Conservation (phyloP, 2,888 invertebrate species). For the Amaurobius ferox region DNA sequence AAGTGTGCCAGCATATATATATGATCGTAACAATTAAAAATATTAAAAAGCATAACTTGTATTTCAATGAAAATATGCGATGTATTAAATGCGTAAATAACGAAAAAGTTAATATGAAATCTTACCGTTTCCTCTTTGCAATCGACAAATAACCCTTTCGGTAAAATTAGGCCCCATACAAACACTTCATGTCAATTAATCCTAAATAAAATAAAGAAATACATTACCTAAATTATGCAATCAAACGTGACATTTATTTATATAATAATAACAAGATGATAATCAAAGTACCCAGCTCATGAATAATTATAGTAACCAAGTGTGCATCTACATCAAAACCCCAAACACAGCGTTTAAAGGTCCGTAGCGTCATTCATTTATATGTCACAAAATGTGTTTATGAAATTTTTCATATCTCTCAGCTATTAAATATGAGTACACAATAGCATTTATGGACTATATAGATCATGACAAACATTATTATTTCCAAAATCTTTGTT, state of each 20-base stretch:
- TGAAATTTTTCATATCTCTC: background rate
- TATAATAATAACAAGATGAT: background rate
- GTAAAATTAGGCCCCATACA: slow-evolving; percentile 30
- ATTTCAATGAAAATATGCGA: too few relatives aligned
- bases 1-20: too few relatives aligned
- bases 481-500: slow-evolving; percentile 10
- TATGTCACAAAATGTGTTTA: background rate
- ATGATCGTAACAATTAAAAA: too few relatives aligned
- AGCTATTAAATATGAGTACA: background rate
- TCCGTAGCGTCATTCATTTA: slow-evolving; percentile 29
- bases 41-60: too few relatives aligned
- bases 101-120: background rate
- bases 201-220: slow-evolving; percentile 29
- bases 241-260: background rate
- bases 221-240: background rate
- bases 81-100: too few relatives aligned
- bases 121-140: background rate
- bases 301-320: background rate
- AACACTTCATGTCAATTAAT: slow-evolving; percentile 24
- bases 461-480: slow-evolving; percentile 24
- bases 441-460: background rate
- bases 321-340: background rate
- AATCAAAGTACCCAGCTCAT: background rate
- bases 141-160: slow-evolving; percentile 5
- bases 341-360: slow-evolving; percentile 32